These are phyloP conservation scores for Galerucella calmariensis DNA, from an alignment of 2,888 invertebrate genomes.

Conservation along the genomic window DNA sequence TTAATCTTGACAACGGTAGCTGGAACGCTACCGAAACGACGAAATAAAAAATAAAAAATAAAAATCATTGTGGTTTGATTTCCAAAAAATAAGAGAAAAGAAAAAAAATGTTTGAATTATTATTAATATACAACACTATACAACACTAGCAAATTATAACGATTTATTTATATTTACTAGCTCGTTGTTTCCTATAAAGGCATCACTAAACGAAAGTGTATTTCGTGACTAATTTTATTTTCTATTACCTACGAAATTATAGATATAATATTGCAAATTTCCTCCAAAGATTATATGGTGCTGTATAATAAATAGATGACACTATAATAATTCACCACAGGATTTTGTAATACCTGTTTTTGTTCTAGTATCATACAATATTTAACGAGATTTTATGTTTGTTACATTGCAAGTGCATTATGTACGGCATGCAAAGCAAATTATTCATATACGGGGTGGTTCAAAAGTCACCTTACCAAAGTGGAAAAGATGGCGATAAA, in stretches of 20 bases:
- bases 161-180: background rate
- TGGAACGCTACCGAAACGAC: too few relatives aligned
- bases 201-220: background rate
- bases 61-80: too few relatives aligned
- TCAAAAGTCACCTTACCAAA: background rate
- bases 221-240: conserved; percentile 34
- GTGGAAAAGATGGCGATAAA: background rate
- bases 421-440: background rate
- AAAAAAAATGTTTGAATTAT: too few relatives aligned
- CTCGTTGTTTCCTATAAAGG: background rate
- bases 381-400: conserved; percentile 2
- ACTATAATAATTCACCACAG: background rate
- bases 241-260: conserved; percentile 28
- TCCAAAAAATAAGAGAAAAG: too few relatives aligned
- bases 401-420: background rate
- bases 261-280: conserved; percentile 20
- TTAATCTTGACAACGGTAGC: too few relatives aligned
- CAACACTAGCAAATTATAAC: background rate
- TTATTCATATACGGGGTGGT: background rate
- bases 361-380: background rate
- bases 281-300: conserved; percentile 13
- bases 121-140: background rate
- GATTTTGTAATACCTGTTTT: background rate
- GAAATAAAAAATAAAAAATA: too few relatives aligned
- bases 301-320: background rate